These are phyloP conservation scores for Menidia menidia DNA, from an alignment of 2,797 vertebrate species.

Conservation along the genomic window DNA sequence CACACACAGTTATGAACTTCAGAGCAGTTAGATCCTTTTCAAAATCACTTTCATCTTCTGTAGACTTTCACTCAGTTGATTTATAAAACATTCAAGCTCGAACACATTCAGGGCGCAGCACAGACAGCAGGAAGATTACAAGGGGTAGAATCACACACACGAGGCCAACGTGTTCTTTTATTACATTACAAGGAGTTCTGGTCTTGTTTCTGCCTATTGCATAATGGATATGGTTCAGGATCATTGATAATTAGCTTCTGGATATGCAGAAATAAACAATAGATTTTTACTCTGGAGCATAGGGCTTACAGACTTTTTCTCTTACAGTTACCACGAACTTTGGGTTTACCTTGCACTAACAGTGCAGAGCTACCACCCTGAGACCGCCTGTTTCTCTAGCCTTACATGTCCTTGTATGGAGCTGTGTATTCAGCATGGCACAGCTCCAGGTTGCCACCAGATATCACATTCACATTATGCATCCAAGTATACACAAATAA, in stretches of 20 bases:
- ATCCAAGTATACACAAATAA: slow-evolving; percentile 43
- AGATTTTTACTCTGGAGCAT: too few relatives aligned
- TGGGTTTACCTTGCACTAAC: background rate
- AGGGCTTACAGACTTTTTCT: background rate
- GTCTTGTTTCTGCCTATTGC: background rate
- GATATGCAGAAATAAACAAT: background rate
- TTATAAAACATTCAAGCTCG: slow-evolving; percentile 52
- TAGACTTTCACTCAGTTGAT: slow-evolving; percentile 40
- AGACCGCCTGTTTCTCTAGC: slow-evolving; percentile 33
- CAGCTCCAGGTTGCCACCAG: slow-evolving; percentile 33
- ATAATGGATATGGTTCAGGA: background rate
- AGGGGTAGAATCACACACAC: background rate
- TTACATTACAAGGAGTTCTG: slow-evolving; percentile 1
- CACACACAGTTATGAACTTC: slow-evolving; percentile 29
- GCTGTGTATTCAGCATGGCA: slow-evolving; percentile 41
- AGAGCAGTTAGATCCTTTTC: slow-evolving; percentile 42
- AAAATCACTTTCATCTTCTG: slow-evolving; percentile 54
- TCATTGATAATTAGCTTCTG: background rate
- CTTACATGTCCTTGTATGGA: slow-evolving; percentile 67
- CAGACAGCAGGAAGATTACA: background rate
- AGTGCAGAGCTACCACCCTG: background rate
- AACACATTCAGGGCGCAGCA: slow-evolving; percentile 8
- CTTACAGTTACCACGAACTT: slow-evolving; percentile 1
- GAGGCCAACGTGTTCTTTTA: background rate
- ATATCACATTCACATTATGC: slow-evolving; percentile 29